Conservation (phyloP, 2,113 vertebrate genomes). For the Anser brachyrhynchus region DNA sequence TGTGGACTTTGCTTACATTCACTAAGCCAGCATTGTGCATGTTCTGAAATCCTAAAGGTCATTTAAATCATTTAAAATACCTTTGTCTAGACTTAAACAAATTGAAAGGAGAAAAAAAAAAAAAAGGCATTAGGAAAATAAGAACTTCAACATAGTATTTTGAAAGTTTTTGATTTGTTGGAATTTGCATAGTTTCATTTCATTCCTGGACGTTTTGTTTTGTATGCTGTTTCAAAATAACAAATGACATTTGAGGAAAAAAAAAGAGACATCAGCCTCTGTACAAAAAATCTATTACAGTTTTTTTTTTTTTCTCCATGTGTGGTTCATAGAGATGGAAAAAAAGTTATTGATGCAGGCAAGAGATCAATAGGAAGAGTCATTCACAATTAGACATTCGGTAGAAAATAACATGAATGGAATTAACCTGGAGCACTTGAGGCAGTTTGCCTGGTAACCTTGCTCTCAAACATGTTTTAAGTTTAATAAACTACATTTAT, state of each 20-base stretch:
- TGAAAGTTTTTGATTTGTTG: neutral
- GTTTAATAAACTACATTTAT: conserved; percentile 29
- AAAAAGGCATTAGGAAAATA: neutral
- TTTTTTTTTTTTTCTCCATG: neutral
- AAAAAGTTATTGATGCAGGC: conserved; percentile 1
- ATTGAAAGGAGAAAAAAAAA: neutral
- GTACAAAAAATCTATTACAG: neutral
- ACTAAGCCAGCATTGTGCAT: neutral
- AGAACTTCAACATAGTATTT: neutral
- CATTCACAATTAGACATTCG: conserved; percentile 33
- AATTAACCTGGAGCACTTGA: conserved; percentile 13
- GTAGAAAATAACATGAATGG: conserved; percentile 40
- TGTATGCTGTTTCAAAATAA: neutral
- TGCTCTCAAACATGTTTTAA: conserved; percentile 27
- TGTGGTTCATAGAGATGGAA: neutral
- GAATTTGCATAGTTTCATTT: neutral
- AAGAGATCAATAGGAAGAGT: conserved; percentile 34
- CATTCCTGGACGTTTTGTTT: conserved; percentile 18
- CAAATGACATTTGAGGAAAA: neutral
- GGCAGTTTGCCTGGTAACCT: conserved; percentile 10
- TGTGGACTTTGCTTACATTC: neutral
- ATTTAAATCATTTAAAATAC: conserved; percentile 8
- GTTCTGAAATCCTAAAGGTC: neutral
- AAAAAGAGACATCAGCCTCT: neutral
- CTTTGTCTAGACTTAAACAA: neutral